phyloP scores from a whole-genome alignment of 2,797 vertebrate genomes.

The Hipposideros larvatus region DNA sequence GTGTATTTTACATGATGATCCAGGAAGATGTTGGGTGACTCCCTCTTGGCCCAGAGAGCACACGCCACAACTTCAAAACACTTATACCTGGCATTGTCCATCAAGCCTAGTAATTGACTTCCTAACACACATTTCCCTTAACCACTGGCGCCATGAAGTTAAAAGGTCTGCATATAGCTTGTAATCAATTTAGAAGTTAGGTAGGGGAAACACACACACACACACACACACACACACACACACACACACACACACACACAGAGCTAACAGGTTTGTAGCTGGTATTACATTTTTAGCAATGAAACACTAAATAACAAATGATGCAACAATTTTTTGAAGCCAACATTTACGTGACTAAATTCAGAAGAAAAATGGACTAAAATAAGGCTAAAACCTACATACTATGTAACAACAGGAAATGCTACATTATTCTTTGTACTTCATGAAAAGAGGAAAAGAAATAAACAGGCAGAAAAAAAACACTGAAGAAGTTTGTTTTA shows the following conservation, averaged over 20 bases:
- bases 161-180: conserved; percentile 79
- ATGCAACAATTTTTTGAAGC: background rate
- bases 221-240: too few species aligned
- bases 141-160: conserved; percentile 80
- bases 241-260: rapidly evolving
- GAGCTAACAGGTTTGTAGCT: conserved; percentile 68
- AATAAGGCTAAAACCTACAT: background rate
- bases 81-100: conserved; percentile 57
- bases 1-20: conserved; percentile 22
- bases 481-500: background rate
- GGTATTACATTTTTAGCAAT: conserved; percentile 56
- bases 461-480: background rate
- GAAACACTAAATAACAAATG: conserved; percentile 54
- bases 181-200: conserved; percentile 82
- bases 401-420: background rate
- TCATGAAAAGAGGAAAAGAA: background rate
- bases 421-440: background rate
- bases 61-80: conserved; percentile 67
- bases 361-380: background rate
- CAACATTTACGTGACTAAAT: conserved; percentile 43
- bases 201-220: background rate
- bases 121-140: conserved; percentile 70
- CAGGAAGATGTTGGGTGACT: conserved; percentile 60
- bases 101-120: conserved; percentile 71
- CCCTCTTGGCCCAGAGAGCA: background rate